Conservation (phyloP, 2,113 vertebrate species). For the Platichthys flesus region DNA sequence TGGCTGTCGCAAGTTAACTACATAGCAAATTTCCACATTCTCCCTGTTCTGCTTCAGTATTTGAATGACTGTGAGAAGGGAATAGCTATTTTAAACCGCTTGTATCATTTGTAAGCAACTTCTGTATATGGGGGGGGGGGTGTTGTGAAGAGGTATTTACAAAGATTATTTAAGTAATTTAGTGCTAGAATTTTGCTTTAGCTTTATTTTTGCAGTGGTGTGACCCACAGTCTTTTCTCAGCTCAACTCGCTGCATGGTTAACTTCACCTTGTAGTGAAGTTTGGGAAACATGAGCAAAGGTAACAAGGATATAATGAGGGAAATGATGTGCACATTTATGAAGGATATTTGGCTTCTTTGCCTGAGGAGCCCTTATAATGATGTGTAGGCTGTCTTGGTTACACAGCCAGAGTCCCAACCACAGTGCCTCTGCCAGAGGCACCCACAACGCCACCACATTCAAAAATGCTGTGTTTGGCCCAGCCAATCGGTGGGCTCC, state of each 20-base stretch:
- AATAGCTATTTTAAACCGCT: constrained; percentile 55
- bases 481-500: constrained; percentile 66
- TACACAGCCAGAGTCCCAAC: constrained; percentile 70
- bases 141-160: constrained; percentile 31
- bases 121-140: constrained; percentile 3
- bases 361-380: constrained; percentile 77
- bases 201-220: constrained; percentile 4
- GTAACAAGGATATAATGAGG: constrained; percentile 57
- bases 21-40: constrained; percentile 75
- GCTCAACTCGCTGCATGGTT: constrained; percentile 45
- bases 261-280: constrained; percentile 39
- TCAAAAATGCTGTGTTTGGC: constrained; percentile 65
- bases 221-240: constrained; percentile 17
- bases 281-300: constrained; percentile 54
- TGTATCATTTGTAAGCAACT: constrained; percentile 55
- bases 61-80: constrained; percentile 47
- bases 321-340: constrained; percentile 63
- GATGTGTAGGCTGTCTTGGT: constrained; percentile 67
- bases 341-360: constrained; percentile 64
- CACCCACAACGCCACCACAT: constrained; percentile 64
- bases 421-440: constrained; percentile 62
- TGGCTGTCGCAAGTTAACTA: constrained; percentile 72
- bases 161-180: constrained; percentile 8
- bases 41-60: constrained; percentile 55
- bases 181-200: neutral